These are phyloP conservation scores for Trichoplusia ni DNA, from an alignment of 1,140 invertebrate species.

Conservation along the genomic window DNA sequence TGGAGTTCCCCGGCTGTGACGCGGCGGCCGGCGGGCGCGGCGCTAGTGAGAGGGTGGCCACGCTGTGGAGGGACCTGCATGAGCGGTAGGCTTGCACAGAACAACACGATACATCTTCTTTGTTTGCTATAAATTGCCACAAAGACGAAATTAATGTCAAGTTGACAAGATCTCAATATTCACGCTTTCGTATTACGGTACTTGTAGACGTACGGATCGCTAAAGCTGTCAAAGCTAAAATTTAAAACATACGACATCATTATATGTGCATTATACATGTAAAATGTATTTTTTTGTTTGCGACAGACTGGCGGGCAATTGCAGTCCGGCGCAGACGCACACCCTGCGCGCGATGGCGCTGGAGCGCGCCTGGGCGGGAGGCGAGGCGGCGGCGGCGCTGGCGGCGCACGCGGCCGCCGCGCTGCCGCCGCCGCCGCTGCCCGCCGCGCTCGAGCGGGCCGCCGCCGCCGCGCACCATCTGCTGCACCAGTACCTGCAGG, in stretches of 20 bases:
- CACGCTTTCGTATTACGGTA: too few species aligned
- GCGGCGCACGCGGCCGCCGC: slow-evolving; percentile 64
- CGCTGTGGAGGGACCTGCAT: slow-evolving; percentile 71
- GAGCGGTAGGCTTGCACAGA: slow-evolving; percentile 51
- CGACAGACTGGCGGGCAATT: slow-evolving; percentile 51
- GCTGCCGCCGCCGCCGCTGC: slow-evolving; percentile 60
- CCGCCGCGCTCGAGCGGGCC: slow-evolving; percentile 67
- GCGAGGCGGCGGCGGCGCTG: slow-evolving; percentile 61
- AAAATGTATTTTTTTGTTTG: too few species aligned
- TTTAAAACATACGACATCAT: too few species aligned
- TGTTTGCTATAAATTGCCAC: too few species aligned
- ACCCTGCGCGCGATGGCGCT: slow-evolving; percentile 62
- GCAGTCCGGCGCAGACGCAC: slow-evolving; percentile 37
- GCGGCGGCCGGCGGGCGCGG: slow-evolving; percentile 72
- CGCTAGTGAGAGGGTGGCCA: slow-evolving; percentile 68
- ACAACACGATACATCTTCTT: not conserved
- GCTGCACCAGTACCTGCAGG: slow-evolving; percentile 74
- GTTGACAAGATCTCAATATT: too few species aligned
- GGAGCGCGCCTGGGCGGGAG: slow-evolving; percentile 71
- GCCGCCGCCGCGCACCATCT: slow-evolving; percentile 69
- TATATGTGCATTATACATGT: too few species aligned
- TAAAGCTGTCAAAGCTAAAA: not conserved
- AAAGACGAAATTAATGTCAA: too few species aligned
- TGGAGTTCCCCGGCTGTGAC: slow-evolving; percentile 75
- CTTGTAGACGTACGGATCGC: not conserved